Evolutionary conservation across 1,140 invertebrate species (phyloP).

Genomic region (Drosophila novamexicana): DNA sequence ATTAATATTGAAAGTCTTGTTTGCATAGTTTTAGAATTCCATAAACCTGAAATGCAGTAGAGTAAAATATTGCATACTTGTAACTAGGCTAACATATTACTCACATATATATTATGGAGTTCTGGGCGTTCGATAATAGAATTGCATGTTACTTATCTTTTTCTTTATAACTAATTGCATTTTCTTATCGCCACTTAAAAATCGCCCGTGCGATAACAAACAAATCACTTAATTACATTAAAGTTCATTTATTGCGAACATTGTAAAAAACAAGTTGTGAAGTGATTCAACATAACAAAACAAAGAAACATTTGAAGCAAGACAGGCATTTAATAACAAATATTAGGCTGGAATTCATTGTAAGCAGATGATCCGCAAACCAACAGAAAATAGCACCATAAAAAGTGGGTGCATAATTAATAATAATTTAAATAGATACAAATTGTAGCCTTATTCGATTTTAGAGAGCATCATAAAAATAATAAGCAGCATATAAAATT

Average conservation of each 20-base stretch:
- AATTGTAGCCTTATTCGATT: neutral
- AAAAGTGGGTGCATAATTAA: too few relatives aligned
- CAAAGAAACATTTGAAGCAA: neutral
- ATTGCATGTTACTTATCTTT: slow-evolving; percentile 16
- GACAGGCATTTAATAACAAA: neutral
- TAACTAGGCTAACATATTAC: too few relatives aligned
- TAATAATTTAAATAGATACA: neutral
- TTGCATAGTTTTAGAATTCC: too few relatives aligned
- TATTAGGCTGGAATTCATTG: too few relatives aligned
- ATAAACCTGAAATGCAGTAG: too few relatives aligned
- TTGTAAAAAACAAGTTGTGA: neutral
- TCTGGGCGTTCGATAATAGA: neutral
- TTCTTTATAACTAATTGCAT: neutral
- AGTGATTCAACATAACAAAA: neutral
- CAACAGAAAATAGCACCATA: too few relatives aligned
- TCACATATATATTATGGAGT: neutral
- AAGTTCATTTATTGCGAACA: slow-evolving; percentile 4
- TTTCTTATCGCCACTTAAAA: slow-evolving; percentile 15
- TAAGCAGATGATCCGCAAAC: too few relatives aligned
- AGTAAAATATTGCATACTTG: too few relatives aligned
- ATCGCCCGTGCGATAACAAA: neutral
- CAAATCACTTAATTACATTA: neutral
- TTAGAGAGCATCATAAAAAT: neutral
- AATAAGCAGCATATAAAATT: neutral
- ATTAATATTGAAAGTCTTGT: too few relatives aligned